Evolutionary conservation across 2,888 invertebrate species (phyloP).

Genomic region (Troilus luridus): DNA sequence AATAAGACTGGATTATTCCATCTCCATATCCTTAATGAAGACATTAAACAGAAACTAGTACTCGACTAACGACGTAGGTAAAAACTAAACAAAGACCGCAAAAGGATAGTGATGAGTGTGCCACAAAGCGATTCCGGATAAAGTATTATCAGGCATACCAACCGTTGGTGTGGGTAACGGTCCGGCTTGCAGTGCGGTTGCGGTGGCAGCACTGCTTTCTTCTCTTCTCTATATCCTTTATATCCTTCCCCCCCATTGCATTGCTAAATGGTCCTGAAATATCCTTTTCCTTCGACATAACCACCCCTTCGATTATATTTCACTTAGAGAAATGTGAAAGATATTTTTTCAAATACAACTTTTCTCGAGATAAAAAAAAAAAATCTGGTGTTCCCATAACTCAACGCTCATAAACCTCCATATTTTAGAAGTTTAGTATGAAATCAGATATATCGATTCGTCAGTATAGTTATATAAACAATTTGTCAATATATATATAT

Average conservation of each 20-base stretch:
- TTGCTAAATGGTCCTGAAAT: slow-evolving; percentile 14
- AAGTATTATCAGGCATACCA: neutral
- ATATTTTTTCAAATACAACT: neutral
- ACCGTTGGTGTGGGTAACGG: neutral
- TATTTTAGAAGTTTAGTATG: too few species aligned
- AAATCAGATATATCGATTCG: too few species aligned
- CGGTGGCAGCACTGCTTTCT: neutral
- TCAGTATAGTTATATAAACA: too few species aligned
- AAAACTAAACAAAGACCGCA: neutral
- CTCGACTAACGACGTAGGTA: neutral
- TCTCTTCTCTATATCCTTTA: neutral
- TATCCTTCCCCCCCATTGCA: slow-evolving; percentile 29
- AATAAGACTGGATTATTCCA: neutral
- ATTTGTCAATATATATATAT: too few species aligned
- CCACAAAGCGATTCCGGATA: neutral
- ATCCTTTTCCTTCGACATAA: neutral
- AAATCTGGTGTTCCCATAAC: neutral
- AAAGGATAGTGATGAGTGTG: neutral
- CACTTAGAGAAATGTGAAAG: neutral
- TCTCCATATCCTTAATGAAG: neutral
- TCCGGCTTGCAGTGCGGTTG: neutral
- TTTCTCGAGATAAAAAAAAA: neutral
- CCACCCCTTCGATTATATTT: neutral
- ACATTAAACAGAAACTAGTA: neutral
- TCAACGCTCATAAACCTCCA: too few species aligned